Conservation (phyloP, 2,797 vertebrate species). For the Pteronotus mesoamericanus region DNA sequence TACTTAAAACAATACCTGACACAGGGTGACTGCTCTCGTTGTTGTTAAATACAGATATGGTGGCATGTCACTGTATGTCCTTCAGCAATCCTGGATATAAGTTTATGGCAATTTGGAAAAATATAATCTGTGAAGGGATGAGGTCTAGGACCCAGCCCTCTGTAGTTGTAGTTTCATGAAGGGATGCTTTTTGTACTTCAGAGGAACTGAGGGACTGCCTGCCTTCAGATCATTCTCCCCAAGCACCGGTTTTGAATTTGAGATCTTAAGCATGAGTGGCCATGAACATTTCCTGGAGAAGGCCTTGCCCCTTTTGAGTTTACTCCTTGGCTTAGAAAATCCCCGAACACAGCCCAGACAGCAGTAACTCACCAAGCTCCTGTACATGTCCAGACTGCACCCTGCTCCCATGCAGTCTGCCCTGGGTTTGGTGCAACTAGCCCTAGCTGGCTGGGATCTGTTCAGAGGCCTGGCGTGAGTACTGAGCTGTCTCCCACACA, state of each 20-base stretch:
- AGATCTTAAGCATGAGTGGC: not conserved
- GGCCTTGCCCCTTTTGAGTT: not conserved
- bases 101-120: not conserved
- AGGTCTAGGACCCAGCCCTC: not conserved
- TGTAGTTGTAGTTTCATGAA: not conserved
- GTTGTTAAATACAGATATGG: not conserved
- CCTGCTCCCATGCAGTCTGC: not conserved
- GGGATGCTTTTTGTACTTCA: not conserved
- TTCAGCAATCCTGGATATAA: not conserved
- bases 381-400: not conserved
- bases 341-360: not conserved
- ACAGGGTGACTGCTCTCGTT: not conserved
- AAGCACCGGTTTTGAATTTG: not conserved
- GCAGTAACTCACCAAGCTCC: not conserved
- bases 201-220: not conserved
- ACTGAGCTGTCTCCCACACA: not conserved
- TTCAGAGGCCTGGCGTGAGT: not conserved
- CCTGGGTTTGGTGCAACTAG: not conserved
- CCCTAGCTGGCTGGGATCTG: not conserved
- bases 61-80: not conserved
- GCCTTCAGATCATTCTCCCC: not conserved
- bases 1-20: not conserved
- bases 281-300: not conserved
- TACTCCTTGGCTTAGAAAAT: not conserved
- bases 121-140: not conserved